Base-by-base conservation (phyloP, 2,888 invertebrate genomes). In the Dryocosmus kuriphilus region DNA sequence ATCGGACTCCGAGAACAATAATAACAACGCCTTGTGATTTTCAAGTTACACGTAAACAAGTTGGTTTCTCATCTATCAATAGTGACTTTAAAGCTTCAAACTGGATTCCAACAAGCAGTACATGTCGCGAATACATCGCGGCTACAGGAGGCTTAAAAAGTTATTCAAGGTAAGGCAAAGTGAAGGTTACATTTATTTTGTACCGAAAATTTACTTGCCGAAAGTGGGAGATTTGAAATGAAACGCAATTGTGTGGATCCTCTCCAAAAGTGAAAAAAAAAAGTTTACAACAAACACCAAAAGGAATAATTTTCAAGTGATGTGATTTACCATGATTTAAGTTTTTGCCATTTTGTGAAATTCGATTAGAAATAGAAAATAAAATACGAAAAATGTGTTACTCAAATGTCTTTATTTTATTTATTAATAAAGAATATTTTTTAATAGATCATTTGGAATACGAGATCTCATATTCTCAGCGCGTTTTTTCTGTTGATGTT, bases 41-140 rank as follows among this genome's bases (percentile, higher is more conserved):
- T 55, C 14, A 60, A 51, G 22, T 35, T 41, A 38, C 41, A 32
- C 73, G 27, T 78, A 73, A 55, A 55, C 41, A 73, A 67, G 62
- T 79, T 77, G 67, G 62, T 76, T 79, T 86, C 85, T 83, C 79
- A 82, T 87, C 85, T 79, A 82, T 87, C 85, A 86, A 89, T 87
- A 88, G 90, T 91, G 91, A 90, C 90, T 90, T 89, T 88, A 90
- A 90, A 86, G 88, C 88, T 85, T 90, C 91, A 91, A 91, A 89
- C 91, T 91, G 91, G 91, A 91, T 91, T 90, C 91, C 91, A 91
- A 91, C 89, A 91, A 91, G 90, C 91, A 91, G 86, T 91, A 89
- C 89, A 88, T 90, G 90, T 91, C 91, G 91, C 91, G 91, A 90
- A 89, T 91, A 85, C 90, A 90, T 90, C 91, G 91, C 90, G 91